Evolutionary conservation across 2,888 invertebrate genomes (phyloP).

Genomic region (Tenthredo scrophulariae): DNA sequence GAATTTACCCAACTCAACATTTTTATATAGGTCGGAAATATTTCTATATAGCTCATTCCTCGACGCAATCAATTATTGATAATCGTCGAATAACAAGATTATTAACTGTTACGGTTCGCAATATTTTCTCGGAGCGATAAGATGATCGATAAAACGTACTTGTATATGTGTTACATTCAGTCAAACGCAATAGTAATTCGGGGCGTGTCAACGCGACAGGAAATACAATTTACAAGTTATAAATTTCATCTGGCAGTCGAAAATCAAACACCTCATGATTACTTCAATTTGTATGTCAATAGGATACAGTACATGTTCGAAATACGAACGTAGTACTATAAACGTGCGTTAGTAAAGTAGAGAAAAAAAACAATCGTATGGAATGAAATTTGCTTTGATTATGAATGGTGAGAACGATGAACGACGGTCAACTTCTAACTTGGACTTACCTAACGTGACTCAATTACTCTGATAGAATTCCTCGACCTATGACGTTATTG

Average conservation of each 20-base stretch:
- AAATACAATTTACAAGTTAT: background rate
- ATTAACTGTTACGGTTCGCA: background rate
- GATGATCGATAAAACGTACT: background rate
- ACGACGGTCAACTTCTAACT: background rate
- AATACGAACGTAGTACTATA: background rate
- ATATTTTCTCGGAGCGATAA: background rate
- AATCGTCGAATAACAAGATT: background rate
- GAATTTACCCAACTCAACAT: no score
- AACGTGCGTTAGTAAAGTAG: no score
- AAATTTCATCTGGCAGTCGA: background rate
- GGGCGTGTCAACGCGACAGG: background rate
- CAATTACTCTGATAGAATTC: background rate
- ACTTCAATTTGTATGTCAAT: background rate
- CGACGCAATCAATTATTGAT: background rate
- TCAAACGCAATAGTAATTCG: background rate
- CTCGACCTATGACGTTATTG: background rate
- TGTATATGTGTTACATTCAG: background rate
- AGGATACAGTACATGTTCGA: background rate
- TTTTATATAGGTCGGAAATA: background rate
- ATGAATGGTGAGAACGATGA: background rate
- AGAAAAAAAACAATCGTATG: background rate
- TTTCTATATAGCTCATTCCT: background rate
- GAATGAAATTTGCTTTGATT: background rate
- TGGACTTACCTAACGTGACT: background rate
- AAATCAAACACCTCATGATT: background rate